Base-by-base conservation (phyloP, 2,113 vertebrate genomes). In the Eleginops maclovinus region DNA sequence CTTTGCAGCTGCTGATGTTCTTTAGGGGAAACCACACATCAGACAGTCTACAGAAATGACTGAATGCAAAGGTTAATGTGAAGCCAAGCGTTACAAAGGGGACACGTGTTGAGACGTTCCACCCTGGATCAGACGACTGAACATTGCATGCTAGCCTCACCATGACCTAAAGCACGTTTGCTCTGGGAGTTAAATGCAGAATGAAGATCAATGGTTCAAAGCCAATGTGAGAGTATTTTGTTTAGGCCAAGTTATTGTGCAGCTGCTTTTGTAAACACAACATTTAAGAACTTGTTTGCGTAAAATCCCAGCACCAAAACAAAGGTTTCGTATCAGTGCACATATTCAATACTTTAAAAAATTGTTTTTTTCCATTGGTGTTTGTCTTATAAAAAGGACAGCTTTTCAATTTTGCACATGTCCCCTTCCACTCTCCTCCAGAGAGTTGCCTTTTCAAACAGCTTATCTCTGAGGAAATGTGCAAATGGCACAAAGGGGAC, bases 401-500 rank as follows among this genome's bases (percentile, higher is more conserved):
- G 63, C 19, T 54, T 63, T 72, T 78, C 19, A 59, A 28, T 70
- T 77, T 50, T 51, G 11, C 15, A 55, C 6, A 22, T 31, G 53
- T 72, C n/a, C 24, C 16, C 12, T 41, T 60, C 43, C 44, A 14
- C 31, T 71, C 36, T 71, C 65, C 67, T 81, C 46, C 19, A 22
- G 41, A 41, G 74, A 84, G 81, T 12, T 36, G 21, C 21, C 47
- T 73, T 62, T 55, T 70, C 46, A 68, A 88, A 86, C 76, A 84
- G 8, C 22, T 46, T 41, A 80, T 86, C 83, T 82, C 85, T 15
- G 53, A 73, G 80, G 77, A 77, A 61, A 79, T 44, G 69, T 80
- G 76, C 59, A 82, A 87, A 88, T 59, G 51, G 28, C 51, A 64
- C 73, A 70, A 36, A 77, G 66, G 50, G 36, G 36, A 56, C 43